phyloP scores from a whole-genome alignment of 2,113 vertebrate species.

The Sciurus niger region DNA sequence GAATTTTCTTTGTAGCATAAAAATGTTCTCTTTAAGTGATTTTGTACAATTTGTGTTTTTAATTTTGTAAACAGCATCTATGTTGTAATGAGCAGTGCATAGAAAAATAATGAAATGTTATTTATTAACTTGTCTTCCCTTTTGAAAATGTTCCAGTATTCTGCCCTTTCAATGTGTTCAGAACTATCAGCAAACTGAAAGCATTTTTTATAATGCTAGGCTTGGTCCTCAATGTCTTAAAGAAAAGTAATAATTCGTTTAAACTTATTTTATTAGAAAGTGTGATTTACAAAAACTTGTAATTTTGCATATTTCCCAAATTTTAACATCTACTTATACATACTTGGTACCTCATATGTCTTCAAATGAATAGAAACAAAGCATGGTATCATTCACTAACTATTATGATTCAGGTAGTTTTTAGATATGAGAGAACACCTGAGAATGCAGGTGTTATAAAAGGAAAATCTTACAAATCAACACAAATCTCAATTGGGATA shows the following conservation, averaged over 20 bases:
- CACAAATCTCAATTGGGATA: background rate
- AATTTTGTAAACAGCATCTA: conserved; percentile 60
- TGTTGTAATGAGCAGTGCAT: conserved; percentile 38
- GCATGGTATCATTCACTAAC: background rate
- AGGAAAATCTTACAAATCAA: background rate
- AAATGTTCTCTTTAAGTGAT: background rate
- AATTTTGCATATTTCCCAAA: background rate
- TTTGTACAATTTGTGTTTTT: conserved; percentile 65
- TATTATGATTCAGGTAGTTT: background rate
- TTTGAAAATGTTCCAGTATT: background rate
- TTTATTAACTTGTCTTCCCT: conserved; percentile 39
- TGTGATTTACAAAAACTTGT: background rate
- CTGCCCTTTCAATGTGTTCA: background rate
- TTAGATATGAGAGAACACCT: background rate
- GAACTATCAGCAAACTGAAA: background rate
- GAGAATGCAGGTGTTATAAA: background rate
- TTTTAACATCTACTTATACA: background rate
- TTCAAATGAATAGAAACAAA: background rate
- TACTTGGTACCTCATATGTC: background rate
- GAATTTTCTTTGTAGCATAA: background rate
- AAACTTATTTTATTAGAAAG: background rate
- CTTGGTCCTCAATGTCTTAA: background rate
- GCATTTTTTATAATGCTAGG: background rate
- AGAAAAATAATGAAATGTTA: conserved; percentile 55
- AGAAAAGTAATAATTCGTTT: background rate